A percentile compares a stretch with the other conserved stretches of the same genome.
Conservation (phyloP, 2,888 invertebrate species). For the Watsonalla cultraria region DNA sequence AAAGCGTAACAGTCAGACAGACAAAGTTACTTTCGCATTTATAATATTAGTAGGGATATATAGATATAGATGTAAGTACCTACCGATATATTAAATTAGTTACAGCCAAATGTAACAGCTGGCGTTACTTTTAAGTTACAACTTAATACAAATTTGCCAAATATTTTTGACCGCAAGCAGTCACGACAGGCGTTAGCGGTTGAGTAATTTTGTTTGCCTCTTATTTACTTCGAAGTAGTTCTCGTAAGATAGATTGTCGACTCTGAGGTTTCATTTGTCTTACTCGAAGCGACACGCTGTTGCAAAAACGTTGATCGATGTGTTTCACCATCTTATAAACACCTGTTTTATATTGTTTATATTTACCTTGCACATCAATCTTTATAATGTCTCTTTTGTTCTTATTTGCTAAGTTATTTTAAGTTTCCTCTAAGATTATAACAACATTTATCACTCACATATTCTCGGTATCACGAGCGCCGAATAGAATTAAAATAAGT, state of each 20-base stretch:
- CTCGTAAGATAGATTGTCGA: slow-evolving; percentile 26
- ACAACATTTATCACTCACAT: not conserved
- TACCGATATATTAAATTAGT: too few species aligned
- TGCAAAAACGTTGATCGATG: slow-evolving; percentile 63
- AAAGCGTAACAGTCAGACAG: too few species aligned
- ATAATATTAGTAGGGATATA: too few species aligned
- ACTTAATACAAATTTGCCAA: not conserved
- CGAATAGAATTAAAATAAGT: too few species aligned
- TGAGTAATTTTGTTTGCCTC: not conserved
- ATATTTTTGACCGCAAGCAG: not conserved
- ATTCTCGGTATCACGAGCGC: too few species aligned
- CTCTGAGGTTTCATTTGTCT: slow-evolving; percentile 53
- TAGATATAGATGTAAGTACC: too few species aligned
- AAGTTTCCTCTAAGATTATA: not conserved
- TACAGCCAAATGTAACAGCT: too few species aligned
- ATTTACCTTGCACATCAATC: slow-evolving; percentile 30
- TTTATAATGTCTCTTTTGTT: slow-evolving; percentile 1
- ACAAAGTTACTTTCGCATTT: too few species aligned
- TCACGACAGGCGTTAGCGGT: not conserved
- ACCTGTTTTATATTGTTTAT: slow-evolving; percentile 47
- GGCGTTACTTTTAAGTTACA: too few species aligned
- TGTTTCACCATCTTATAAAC: slow-evolving; percentile 35
- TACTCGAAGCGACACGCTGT: slow-evolving; percentile 27
- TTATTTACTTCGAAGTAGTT: slow-evolving; percentile 5
- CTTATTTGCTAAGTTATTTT: not conserved